phyloP scores from a whole-genome alignment of 2,113 vertebrate genomes.

The Spheniscus mendiculus region DNA sequence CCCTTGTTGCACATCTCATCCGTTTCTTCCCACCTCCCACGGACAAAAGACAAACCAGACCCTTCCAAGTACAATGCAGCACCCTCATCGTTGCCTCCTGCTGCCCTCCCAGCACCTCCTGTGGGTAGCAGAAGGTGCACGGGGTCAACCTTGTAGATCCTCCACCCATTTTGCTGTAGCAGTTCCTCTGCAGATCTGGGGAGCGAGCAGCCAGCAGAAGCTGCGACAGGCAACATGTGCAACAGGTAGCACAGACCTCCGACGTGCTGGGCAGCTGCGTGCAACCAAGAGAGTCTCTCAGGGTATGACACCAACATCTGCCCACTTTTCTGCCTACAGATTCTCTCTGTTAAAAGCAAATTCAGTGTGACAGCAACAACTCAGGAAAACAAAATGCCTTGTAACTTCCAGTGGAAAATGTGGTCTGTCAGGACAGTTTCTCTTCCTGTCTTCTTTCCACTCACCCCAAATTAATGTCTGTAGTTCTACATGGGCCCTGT shows the following conservation, averaged over 20 bases:
- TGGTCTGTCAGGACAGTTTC: not conserved
- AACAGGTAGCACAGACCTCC: not conserved
- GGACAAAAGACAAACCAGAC: not conserved
- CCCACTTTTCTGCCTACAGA: not conserved
- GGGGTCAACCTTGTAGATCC: not conserved
- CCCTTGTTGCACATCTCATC: fast-evolving
- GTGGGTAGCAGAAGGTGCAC: fast-evolving
- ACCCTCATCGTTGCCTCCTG: not conserved
- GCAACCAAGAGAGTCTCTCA: not conserved
- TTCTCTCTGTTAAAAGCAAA: not conserved
- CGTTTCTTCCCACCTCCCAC: not conserved
- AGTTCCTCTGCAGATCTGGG: not conserved
- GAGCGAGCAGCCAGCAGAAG: not conserved
- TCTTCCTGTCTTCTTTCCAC: not conserved
- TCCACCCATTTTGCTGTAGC: not conserved
- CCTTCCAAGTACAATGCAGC: not conserved
- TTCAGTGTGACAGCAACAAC: not conserved
- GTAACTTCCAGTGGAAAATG: not conserved
- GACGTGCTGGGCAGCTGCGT: not conserved
- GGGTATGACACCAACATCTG: not conserved
- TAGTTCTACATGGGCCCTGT: not conserved
- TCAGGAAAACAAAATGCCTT: not conserved
- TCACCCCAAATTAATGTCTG: not conserved
- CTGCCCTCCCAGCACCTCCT: not conserved
- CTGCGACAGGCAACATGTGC: not conserved